Evolutionary conservation across 2,113 vertebrate species (phyloP).

Genomic region (Murina feae): DNA sequence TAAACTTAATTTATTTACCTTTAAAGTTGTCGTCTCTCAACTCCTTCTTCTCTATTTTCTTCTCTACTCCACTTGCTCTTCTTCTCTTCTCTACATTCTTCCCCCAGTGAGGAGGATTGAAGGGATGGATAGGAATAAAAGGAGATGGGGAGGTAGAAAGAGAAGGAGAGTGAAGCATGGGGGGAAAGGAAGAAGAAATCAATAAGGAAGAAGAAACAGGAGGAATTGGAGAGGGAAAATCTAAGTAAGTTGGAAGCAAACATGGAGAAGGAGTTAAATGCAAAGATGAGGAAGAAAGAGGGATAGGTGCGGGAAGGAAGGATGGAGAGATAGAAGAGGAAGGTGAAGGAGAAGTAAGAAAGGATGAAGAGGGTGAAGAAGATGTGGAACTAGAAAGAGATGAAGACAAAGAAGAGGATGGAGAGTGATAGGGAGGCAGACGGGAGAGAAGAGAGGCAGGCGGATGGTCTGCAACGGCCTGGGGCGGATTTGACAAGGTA

Average conservation of each 20-base stretch:
- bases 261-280: conserved; percentile 42
- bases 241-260: conserved; percentile 44
- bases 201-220: conserved; percentile 53
- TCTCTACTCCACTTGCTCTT: conserved; percentile 75
- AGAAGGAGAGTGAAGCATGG: conserved; percentile 42
- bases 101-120: conserved; percentile 67
- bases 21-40: conserved; percentile 70
- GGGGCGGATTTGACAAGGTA: conserved; percentile 7
- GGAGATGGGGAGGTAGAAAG: conserved; percentile 39
- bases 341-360: background rate
- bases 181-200: conserved; percentile 64
- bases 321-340: background rate
- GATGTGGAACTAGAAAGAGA: conserved; percentile 11
- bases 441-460: background rate
- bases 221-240: conserved; percentile 48
- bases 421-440: background rate
- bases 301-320: background rate
- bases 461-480: background rate
- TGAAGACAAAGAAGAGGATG: conserved; percentile 36
- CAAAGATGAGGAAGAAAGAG: conserved; percentile 45
- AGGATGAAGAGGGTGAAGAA: conserved; percentile 39
- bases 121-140: conserved; percentile 51
- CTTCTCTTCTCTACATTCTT: conserved; percentile 77
- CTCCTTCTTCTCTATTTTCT: conserved; percentile 78
- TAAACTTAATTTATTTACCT: conserved; percentile 72